phyloP scores from a whole-genome alignment of 1,140 invertebrate species.

The Tetraneura akinire region DNA sequence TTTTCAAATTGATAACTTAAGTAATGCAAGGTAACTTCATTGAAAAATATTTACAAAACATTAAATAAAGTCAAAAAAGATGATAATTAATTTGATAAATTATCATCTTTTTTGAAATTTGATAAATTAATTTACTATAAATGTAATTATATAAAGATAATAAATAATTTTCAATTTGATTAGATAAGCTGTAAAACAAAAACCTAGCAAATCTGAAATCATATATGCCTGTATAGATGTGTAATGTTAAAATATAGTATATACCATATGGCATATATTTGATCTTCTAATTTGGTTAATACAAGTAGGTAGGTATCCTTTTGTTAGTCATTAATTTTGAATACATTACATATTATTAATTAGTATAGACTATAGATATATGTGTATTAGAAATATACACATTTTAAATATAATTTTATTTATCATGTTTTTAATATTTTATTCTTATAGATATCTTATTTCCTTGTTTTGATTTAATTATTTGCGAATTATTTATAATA shows the following conservation, averaged over 20 bases:
- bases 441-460: too few relatives aligned
- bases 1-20: not conserved
- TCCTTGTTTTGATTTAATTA: too few relatives aligned
- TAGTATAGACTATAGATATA: too few relatives aligned
- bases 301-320: too few relatives aligned
- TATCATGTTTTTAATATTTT: not conserved
- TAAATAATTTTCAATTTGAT: slow-evolving; percentile 7
- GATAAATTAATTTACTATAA: not conserved
- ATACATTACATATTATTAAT: too few relatives aligned
- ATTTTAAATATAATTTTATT: not conserved
- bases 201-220: too few relatives aligned
- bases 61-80: not conserved
- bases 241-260: not conserved
- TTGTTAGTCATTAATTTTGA: too few relatives aligned
- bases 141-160: not conserved
- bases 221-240: too few relatives aligned
- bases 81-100: too few relatives aligned
- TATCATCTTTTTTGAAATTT: too few relatives aligned
- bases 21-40: not conserved
- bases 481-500: not conserved
- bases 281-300: not conserved
- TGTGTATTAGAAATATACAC: too few relatives aligned
- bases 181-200: not conserved
- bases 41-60: not conserved
- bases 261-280: not conserved